Percentiles rank a stretch among this genome's conserved stretches.
phyloP scores from a whole-genome alignment of 2,797 vertebrate species.

The Sebastes flavidus region DNA sequence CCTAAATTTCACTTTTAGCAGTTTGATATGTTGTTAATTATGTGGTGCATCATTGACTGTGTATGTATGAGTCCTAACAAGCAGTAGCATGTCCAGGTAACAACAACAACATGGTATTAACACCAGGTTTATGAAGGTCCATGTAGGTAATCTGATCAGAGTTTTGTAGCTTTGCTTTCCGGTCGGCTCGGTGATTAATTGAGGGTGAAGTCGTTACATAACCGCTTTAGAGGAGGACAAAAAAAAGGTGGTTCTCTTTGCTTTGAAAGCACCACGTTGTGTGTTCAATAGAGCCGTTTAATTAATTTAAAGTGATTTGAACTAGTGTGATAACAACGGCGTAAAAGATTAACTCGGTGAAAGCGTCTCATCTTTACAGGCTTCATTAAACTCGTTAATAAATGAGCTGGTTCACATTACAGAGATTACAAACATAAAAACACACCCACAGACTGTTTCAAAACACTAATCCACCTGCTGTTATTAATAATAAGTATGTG shows the following conservation, averaged over 20 bases:
- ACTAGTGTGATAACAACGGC: not conserved
- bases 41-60: not conserved
- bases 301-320: not conserved
- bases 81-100: not conserved
- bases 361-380: not conserved
- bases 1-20: not conserved
- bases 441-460: not conserved
- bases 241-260: not conserved
- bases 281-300: not conserved
- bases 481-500: not conserved
- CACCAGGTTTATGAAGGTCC: not conserved
- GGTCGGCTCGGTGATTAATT: constrained; percentile 8
- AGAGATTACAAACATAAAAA: not conserved
- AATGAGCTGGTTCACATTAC: not conserved
- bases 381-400: constrained; percentile 1
- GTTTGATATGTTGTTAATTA: not conserved
- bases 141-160: constrained; percentile 34
- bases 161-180: constrained; percentile 16
- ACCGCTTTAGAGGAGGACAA: not conserved
- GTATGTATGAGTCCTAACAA: not conserved
- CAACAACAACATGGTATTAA: not conserved
- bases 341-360: not conserved
- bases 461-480: not conserved
- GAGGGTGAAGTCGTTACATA: constrained; percentile 20
- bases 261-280: not conserved